Evolutionary conservation across 2,888 invertebrate genomes (phyloP), one percentile per base, ranked within the genome.

Genomic region (Diplolepis rosae): DNA sequence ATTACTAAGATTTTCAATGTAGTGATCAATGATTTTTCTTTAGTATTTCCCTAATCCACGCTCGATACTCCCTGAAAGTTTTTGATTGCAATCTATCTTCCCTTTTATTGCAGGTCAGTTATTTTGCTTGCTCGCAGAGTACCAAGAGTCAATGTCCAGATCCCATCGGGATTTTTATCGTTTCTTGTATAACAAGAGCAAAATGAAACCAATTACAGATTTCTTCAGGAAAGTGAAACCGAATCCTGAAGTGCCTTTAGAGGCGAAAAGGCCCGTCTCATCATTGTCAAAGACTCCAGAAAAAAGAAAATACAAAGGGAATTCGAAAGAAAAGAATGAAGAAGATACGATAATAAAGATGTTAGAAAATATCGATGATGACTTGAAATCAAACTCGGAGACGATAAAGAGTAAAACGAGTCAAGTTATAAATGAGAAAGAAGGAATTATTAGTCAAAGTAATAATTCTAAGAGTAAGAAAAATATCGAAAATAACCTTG

Each of bases 131-230:
- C 71, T 88, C 18, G 76, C 78, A n/a, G 80, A 86, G 13, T 88
- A 88, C 68, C 83, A 81, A 65, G 82, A 80, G 13, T 77, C 77
- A 6, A 56, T 81, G 6, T 71, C 77, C 6, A 82, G 77, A 13
- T 77, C 79, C 11, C 81, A 81, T 74, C 80, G 78, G 84, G 86
- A 88, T 85, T 88, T 88, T 85, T 88, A 88, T 79, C 82, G 74
- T 84, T 88, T 87, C 78, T 86, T 88, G 65, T 87, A 85, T 81
- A 87, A 85, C 68, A 79, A 83, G 71, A 82, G 83, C 52, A 87
- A 84, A 77, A 85, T 85, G 48, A 87, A 88, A 81, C 77, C 84
- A 1, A 24, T 83, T 4, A 13, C 67, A 32, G 22, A 70, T 24
- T 48, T 24, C 39, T 11, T 28, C 42, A 42, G 72, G 75, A 54